Evolutionary conservation across 2,113 vertebrate genomes (phyloP).

Genomic region (Synodontis membranacea): DNA sequence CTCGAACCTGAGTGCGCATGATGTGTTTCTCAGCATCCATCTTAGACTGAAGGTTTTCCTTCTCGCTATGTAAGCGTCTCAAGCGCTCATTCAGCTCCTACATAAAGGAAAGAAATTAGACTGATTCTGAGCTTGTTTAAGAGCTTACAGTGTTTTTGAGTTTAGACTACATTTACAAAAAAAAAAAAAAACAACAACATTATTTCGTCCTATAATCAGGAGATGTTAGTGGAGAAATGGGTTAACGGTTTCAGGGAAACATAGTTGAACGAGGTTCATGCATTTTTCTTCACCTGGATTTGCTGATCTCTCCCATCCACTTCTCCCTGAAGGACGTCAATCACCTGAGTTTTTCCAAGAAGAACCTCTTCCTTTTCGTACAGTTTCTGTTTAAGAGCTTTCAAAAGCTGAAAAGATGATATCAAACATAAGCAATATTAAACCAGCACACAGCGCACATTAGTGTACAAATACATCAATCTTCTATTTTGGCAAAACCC

Average conservation of each 20-base stretch:
- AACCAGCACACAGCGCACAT: not conserved
- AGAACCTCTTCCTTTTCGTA: conserved; percentile 91
- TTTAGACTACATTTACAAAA: not conserved
- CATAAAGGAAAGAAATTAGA: not conserved
- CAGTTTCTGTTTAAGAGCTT: conserved; percentile 88
- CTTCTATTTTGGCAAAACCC: not conserved
- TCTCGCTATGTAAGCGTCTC: conserved; percentile 76
- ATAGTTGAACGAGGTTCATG: not conserved
- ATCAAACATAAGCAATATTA: not conserved
- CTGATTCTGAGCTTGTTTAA: not conserved
- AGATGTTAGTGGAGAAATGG: not conserved
- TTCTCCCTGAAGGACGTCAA: conserved; percentile 85
- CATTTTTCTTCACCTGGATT: conserved; percentile 69
- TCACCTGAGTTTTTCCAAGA: conserved; percentile 84
- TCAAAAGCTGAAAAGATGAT: conserved; percentile 69
- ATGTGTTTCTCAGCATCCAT: conserved; percentile 89
- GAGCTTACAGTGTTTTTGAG: not conserved
- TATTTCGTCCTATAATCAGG: not conserved
- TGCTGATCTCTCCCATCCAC: conserved; percentile 82
- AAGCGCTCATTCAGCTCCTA: conserved; percentile 80
- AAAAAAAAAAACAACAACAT: too few species aligned
- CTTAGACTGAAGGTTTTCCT: conserved; percentile 83
- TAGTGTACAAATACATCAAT: not conserved
- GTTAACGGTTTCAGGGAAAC: not conserved
- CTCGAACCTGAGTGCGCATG: conserved; percentile 85